These are phyloP conservation scores for Daphoenositta chrysoptera DNA, from an alignment of 2,113 vertebrate species.

Conservation along the genomic window DNA sequence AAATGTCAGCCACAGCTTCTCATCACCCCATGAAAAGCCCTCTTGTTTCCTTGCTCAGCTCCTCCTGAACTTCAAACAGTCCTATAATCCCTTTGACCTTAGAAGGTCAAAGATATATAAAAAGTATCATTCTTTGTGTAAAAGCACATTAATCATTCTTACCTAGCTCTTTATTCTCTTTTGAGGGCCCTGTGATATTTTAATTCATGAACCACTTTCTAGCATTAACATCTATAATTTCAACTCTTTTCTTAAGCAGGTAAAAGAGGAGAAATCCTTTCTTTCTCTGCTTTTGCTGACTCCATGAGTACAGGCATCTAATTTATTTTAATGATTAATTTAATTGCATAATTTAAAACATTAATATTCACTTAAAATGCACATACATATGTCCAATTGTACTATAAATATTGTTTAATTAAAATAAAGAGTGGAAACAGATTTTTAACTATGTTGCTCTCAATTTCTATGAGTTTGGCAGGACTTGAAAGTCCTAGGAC, in stretches of 20 bases:
- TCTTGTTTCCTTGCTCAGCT: slow-evolving; percentile 62
- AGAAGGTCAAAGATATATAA: slow-evolving; percentile 64
- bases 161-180: slow-evolving; percentile 35
- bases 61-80: slow-evolving; percentile 65
- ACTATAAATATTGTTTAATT: slow-evolving; percentile 25
- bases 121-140: slow-evolving; percentile 68
- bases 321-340: background rate
- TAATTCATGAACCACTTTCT: background rate
- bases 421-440: background rate
- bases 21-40: slow-evolving; percentile 64
- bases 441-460: background rate
- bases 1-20: slow-evolving; percentile 60
- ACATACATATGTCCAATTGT: background rate
- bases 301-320: background rate
- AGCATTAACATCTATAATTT: background rate
- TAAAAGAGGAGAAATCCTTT: background rate
- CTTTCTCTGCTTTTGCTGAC: background rate
- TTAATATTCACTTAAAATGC: background rate
- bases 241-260: background rate
- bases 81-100: slow-evolving; percentile 64
- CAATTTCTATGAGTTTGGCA: background rate
- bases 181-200: slow-evolving; percentile 8
- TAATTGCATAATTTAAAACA: background rate
- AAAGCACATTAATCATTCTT: slow-evolving; percentile 62
- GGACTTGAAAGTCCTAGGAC: background rate